Evolutionary conservation across 2,797 vertebrate genomes (phyloP), one percentile per base, ranked within the genome.

Genomic region (Meriones psammophilus): DNA sequence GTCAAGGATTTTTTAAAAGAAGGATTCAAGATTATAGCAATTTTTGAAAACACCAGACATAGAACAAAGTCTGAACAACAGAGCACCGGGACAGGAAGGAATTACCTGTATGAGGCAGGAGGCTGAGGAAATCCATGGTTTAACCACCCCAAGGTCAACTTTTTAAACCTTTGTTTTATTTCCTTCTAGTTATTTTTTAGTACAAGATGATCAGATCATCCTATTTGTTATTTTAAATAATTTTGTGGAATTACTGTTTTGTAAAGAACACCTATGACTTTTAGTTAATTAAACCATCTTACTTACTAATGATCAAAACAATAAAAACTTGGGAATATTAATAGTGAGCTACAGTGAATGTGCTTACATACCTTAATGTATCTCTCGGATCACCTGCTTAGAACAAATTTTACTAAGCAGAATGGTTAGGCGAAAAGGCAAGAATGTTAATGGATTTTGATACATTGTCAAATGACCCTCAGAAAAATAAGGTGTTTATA

Each of bases 1-100:
- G 71, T 14, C 26, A 89, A n/a, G 12, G 14, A 95, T 90, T 96
- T 87, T 42, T 42, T 42, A 58, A 96, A 88, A 94, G 89, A 87
- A 89, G 28, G 4, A 7, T 3, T 74, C n/a, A 89, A 89, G 5
- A 30, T 77, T 77, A 92, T 24, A 64, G 26, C 8, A 78, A 17
- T 64, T 96, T 69, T n/a, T 54, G 64, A 69, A 13, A 91, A 50
- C 20, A 85, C 8, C 3, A 68, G 13, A 15, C 0, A 28, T 46
- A 88, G 20, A 62, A 24, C 60, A 66, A 91, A 17, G 20, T 92
- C 42, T 80, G 74, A 89, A 60, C 28, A 86, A 56, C 28, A 74
- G 5, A 56, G 50, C 58, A 54, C 1, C 69, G 42, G 2, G 15
- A 81, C 22, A 42, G 24, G n/a, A 79, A 77, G 26, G 24, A 71